A percentile compares a stretch with the other conserved stretches of the same genome.
phyloP scores from a whole-genome alignment of 2,888 invertebrate genomes.

The Silvanus unidentatus region DNA sequence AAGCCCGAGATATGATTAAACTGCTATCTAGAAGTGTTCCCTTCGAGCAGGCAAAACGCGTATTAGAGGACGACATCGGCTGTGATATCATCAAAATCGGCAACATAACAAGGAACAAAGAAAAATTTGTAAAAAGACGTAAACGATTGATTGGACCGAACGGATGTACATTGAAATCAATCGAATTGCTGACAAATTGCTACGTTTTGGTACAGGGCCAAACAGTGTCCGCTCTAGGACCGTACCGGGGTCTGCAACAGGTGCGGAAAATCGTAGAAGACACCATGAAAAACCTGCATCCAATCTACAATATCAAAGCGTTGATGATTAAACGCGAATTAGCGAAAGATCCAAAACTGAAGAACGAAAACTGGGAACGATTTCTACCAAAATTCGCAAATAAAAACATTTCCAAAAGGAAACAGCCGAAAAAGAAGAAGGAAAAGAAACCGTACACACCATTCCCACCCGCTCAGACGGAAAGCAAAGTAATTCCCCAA shows the following conservation, averaged over 20 bases:
- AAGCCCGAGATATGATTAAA: constrained; percentile 94
- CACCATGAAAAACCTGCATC: constrained; percentile 98
- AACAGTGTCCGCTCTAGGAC: constrained; percentile 94
- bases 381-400: constrained; percentile 89
- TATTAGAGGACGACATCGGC: constrained; percentile 82
- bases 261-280: constrained; percentile 88
- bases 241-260: constrained; percentile 83
- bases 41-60: constrained; percentile 86
- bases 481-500: constrained; percentile 70
- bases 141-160: constrained; percentile 94
- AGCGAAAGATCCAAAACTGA: constrained; percentile 85
- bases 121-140: constrained; percentile 90
- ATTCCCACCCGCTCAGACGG: constrained; percentile 90
- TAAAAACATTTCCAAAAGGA: constrained; percentile 83
- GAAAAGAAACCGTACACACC: constrained; percentile 94
- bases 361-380: constrained; percentile 93
- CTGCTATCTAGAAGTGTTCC: constrained; percentile 93
- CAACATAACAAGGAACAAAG: constrained; percentile 80
- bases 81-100: constrained; percentile 97
- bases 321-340: constrained; percentile 96
- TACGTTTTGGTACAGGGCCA: constrained; percentile 96
- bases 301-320: constrained; percentile 95
- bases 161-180: constrained; percentile 95
- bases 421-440: constrained; percentile 81
- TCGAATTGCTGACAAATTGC: constrained; percentile 92